These are phyloP conservation scores for Bubo bubo DNA, from an alignment of 2,113 vertebrate genomes.

Conservation along the genomic window DNA sequence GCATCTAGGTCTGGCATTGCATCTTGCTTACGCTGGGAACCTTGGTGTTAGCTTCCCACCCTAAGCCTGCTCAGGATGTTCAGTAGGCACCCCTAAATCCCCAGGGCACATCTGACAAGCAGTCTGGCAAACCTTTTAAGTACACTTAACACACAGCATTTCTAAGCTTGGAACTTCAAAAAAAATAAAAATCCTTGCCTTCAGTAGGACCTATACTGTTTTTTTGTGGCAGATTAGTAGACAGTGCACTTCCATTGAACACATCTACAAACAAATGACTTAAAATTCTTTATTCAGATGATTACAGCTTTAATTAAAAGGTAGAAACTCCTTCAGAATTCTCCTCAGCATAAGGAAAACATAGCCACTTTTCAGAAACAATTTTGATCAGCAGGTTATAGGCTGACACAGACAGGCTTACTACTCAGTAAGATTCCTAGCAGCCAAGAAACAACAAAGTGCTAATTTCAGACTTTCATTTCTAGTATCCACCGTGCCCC, in stretches of 20 bases:
- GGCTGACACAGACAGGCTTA: not conserved
- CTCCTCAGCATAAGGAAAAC: not conserved
- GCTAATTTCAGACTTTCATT: too few species aligned
- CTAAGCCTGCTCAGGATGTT: not conserved
- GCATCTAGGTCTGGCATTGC: not conserved
- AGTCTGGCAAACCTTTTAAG: not conserved
- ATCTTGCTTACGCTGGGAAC: not conserved
- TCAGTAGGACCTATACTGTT: not conserved
- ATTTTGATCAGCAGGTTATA: not conserved
- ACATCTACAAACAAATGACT: not conserved
- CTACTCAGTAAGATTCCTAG: not conserved
- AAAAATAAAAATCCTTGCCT: not conserved
- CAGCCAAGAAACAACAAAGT: not conserved
- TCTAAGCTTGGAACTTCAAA: not conserved
- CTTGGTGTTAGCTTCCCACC: not conserved
- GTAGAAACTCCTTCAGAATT: not conserved
- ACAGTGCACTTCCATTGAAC: not conserved
- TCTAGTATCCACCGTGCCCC: too few species aligned
- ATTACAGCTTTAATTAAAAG: not conserved
- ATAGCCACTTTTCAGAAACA: not conserved
- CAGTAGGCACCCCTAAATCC: not conserved
- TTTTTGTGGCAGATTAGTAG: not conserved
- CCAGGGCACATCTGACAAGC: not conserved
- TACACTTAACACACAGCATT: not conserved
- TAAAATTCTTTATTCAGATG: not conserved